A percentile compares a stretch with the other conserved stretches of the same genome.
Conservation (phyloP, 2,888 invertebrate genomes). For the Marasmarcha lunaedactyla region DNA sequence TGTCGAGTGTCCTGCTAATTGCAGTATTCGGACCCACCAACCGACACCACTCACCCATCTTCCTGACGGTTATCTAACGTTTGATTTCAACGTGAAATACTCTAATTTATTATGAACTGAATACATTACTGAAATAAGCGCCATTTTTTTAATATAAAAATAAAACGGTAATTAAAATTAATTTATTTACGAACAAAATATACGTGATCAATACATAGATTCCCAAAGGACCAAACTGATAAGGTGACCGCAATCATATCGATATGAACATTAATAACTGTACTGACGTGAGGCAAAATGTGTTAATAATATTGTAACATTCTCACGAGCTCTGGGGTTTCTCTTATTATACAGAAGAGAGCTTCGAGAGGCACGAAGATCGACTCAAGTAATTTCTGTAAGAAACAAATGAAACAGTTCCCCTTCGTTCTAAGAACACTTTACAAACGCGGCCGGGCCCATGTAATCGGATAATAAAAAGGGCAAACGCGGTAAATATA, state of each 20-base stretch:
- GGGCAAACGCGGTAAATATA: constrained; percentile 71
- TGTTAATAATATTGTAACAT: not conserved
- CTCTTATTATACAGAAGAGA: constrained; percentile 16
- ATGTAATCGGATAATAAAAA: constrained; percentile 71
- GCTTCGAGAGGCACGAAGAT: constrained; percentile 30
- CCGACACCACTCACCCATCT: constrained; percentile 25
- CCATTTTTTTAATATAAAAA: constrained; percentile 14
- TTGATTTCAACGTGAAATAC: constrained; percentile 22
- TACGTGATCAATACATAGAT: constrained; percentile 13
- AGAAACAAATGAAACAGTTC: constrained; percentile 69
- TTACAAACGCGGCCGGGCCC: constrained; percentile 63
- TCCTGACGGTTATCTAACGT: constrained; percentile 32
- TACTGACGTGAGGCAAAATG: not conserved
- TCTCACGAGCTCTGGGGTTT: not conserved
- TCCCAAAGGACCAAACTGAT: constrained; percentile 51
- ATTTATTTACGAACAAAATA: constrained; percentile 11
- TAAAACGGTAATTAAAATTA: constrained; percentile 12
- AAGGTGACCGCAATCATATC: constrained; percentile 60
- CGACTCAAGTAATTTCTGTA: constrained; percentile 60
- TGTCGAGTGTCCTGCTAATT: constrained; percentile 65
- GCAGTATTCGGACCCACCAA: constrained; percentile 40
- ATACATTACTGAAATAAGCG: no score
- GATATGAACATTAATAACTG: constrained; percentile 50
- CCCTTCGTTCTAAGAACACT: constrained; percentile 56
- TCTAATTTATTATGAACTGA: no score